A percentile compares a stretch with the other conserved stretches of the same genome.
phyloP scores from a whole-genome alignment of 2,888 invertebrate species.

The Gasteruption jaculator region DNA sequence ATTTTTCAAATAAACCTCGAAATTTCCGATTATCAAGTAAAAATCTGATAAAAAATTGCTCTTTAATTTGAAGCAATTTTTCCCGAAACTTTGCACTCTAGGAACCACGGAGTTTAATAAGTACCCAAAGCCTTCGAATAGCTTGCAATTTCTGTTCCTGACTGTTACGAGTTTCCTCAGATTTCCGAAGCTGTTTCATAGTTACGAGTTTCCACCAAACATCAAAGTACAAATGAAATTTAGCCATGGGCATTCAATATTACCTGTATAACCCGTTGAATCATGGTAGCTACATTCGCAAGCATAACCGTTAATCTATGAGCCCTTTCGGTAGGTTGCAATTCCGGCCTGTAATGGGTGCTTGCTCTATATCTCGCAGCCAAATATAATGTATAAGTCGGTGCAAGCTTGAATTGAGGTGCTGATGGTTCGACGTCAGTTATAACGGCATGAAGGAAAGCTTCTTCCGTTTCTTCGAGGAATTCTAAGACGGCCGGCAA shows the following conservation, averaged over 20 bases:
- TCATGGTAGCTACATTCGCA: conserved; percentile 85
- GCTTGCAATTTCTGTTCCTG: too few relatives aligned
- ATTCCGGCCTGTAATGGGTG: conserved; percentile 88
- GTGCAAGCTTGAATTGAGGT: conserved; percentile 91
- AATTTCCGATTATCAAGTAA: too few relatives aligned
- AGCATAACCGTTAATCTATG: conserved; percentile 85
- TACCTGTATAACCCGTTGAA: conserved; percentile 80
- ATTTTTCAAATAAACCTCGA: too few relatives aligned
- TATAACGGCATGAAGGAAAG: conserved; percentile 84
- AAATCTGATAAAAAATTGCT: too few relatives aligned
- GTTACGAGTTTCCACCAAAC: not conserved
- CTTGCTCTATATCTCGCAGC: conserved; percentile 91
- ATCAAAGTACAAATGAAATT: not conserved
- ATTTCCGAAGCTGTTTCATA: not conserved
- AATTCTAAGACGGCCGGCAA: conserved; percentile 93
- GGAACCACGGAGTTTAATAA: too few relatives aligned
- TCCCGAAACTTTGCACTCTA: too few relatives aligned
- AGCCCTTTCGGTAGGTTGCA: conserved; percentile 87
- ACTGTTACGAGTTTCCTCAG: too few relatives aligned
- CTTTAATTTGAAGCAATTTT: too few relatives aligned
- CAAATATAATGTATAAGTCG: conserved; percentile 94
- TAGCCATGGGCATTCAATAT: conserved; percentile 10
- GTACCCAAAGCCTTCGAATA: too few relatives aligned
- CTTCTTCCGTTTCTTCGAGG: conserved; percentile 90
- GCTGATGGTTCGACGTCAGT: conserved; percentile 83